A percentile compares a stretch with the other conserved stretches of the same genome.
Evolutionary conservation across 2,113 vertebrate species (phyloP).

Genomic region (Anoura caudifer): DNA sequence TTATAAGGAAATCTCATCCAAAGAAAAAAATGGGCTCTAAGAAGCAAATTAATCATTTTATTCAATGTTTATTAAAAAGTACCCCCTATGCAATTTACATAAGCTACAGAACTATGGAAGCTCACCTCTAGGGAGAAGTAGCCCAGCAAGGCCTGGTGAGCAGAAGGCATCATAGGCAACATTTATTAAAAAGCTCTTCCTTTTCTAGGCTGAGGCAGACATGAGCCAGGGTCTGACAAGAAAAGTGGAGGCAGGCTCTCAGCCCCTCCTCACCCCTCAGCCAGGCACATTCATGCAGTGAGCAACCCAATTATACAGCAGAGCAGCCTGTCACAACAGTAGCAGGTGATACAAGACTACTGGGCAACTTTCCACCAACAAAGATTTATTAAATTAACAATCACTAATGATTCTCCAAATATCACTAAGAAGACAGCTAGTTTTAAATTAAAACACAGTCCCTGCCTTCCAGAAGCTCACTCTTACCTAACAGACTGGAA

Average conservation of each 20-base stretch:
- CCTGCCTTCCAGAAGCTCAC: not conserved
- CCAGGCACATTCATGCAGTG: not conserved
- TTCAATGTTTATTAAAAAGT: not conserved
- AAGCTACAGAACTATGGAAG: not conserved
- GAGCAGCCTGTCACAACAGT: not conserved
- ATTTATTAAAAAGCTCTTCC: not conserved
- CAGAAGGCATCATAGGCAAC: accelerated
- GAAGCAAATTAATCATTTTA: not conserved
- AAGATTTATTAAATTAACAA: not conserved
- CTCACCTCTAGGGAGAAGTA: not conserved
- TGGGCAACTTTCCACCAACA: not conserved
- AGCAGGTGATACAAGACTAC: not conserved
- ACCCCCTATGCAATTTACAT: not conserved
- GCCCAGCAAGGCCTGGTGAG: not conserved
- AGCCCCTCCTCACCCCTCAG: not conserved
- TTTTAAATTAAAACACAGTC: not conserved
- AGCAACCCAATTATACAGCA: not conserved
- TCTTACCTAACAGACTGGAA: not conserved
- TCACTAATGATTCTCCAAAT: not conserved
- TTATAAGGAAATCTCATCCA: not conserved
- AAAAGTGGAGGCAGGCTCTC: not conserved
- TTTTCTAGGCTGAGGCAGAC: not conserved
- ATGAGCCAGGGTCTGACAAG: not conserved
- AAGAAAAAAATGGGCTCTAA: not conserved
- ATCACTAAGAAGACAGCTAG: not conserved